phyloP scores from a whole-genome alignment of 2,888 invertebrate species.

The Caenorhabditis japonica region DNA sequence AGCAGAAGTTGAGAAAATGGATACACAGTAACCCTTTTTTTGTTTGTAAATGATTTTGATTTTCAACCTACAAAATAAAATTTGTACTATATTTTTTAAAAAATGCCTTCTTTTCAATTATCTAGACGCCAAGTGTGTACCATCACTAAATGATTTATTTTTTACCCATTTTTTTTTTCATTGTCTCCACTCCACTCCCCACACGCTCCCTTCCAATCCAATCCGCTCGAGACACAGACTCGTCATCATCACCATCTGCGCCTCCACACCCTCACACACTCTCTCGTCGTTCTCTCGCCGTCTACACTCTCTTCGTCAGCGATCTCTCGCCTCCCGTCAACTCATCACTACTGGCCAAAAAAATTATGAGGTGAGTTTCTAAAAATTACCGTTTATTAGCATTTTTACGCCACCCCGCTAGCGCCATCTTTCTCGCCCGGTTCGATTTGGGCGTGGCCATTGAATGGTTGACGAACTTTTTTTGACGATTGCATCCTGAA shows the following conservation, averaged over 20 bases:
- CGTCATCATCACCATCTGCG: background rate
- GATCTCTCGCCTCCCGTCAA: background rate
- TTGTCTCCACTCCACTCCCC: no score
- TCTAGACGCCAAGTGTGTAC: no score
- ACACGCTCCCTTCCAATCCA: background rate
- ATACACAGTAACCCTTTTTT: slow-evolving; percentile 12
- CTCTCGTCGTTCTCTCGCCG: slow-evolving; percentile 11
- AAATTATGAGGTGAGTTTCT: background rate
- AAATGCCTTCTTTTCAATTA: no score
- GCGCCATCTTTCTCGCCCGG: background rate
- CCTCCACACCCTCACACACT: slow-evolving; percentile 6
- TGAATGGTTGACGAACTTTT: background rate
- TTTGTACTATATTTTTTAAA: background rate
- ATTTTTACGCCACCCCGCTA: background rate
- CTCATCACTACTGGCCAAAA: background rate
- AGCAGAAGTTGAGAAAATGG: slow-evolving; percentile 27
- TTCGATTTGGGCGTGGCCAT: slow-evolving; percentile 4
- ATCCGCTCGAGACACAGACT: slow-evolving; percentile 17
- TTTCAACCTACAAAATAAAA: slow-evolving; percentile 3
- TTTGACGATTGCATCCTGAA: background rate
- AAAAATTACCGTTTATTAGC: background rate
- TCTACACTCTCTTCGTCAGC: slow-evolving; percentile 1
- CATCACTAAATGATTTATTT: no score
- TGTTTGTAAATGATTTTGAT: background rate
- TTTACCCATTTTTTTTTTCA: no score